phyloP scores from a whole-genome alignment of 2,797 vertebrate genomes.

The Erithacus rubecula region DNA sequence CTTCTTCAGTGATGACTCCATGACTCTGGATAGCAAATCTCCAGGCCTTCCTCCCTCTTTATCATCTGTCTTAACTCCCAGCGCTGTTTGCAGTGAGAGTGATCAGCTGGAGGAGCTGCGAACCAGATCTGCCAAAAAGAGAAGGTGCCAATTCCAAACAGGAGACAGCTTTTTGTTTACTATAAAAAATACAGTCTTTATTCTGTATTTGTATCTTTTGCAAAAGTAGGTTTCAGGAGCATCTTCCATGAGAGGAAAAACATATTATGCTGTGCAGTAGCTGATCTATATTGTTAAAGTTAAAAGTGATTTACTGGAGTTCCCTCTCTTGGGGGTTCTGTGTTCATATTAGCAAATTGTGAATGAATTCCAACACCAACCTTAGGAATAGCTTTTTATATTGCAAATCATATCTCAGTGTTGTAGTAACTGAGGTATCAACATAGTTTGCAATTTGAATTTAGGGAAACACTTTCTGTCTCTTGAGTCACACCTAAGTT shows the following conservation, averaged over 20 bases:
- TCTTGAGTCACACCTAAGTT: neutral
- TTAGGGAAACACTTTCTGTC: neutral
- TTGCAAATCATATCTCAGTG: neutral
- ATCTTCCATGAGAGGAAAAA: neutral
- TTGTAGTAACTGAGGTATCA: neutral
- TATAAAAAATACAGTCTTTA: neutral
- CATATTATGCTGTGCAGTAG: neutral
- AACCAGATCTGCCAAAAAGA: slow-evolving; percentile 85
- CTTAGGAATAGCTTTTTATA: neutral
- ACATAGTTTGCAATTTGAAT: neutral
- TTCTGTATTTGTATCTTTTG: neutral
- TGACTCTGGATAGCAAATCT: slow-evolving; percentile 82
- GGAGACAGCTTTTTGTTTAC: neutral
- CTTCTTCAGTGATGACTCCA: slow-evolving; percentile 93
- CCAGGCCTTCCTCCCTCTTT: slow-evolving; percentile 70
- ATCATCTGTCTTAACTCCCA: slow-evolving; percentile 64
- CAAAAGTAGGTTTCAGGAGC: neutral
- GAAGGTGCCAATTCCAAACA: slow-evolving; percentile 72
- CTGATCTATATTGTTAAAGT: neutral
- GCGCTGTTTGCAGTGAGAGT: slow-evolving; percentile 61
- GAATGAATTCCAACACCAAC: neutral
- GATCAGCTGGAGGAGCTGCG: slow-evolving; percentile 86
- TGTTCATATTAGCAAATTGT: neutral
- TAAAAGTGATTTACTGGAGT: neutral
- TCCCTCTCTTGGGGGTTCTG: neutral